Conservation (phyloP, 2,113 vertebrate species). For the Sisor rabdophorus region DNA sequence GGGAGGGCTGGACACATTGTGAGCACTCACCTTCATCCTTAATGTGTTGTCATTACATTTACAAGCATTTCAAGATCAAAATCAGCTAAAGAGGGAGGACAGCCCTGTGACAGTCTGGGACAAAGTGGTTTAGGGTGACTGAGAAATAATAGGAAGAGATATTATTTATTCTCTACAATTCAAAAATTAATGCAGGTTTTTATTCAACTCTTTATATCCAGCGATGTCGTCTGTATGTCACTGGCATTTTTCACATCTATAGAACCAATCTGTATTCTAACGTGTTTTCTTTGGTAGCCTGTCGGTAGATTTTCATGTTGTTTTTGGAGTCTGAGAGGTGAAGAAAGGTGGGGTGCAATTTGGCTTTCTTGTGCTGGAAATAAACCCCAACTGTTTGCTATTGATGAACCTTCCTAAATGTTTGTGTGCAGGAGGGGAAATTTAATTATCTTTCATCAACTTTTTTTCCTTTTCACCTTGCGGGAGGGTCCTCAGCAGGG, state of each 20-base stretch:
- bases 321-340: constrained; percentile 10
- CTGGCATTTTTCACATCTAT: not conserved
- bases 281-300: constrained; percentile 19
- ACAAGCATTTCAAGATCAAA: constrained; percentile 79
- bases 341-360: constrained; percentile 34
- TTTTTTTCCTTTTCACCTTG: constrained; percentile 50
- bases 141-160: constrained; percentile 48
- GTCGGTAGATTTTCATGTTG: constrained; percentile 36
- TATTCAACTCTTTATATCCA: constrained; percentile 4
- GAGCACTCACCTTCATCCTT: constrained; percentile 82
- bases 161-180: constrained; percentile 26
- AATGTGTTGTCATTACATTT: constrained; percentile 82
- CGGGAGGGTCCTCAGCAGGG: constrained; percentile 57
- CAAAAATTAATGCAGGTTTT: constrained; percentile 23
- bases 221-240: constrained; percentile 3
- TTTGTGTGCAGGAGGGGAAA: constrained; percentile 51
- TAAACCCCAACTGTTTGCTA: constrained; percentile 53
- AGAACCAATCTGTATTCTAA: constrained; percentile 25
- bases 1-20: constrained; percentile 53
- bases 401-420: constrained; percentile 51
- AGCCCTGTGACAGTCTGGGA: constrained; percentile 63
- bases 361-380: constrained; percentile 47
- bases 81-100: constrained; percentile 74
- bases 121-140: constrained; percentile 49
- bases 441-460: constrained; percentile 58